A percentile compares a stretch with the other conserved stretches of the same genome.
Conservation (phyloP, 2,113 vertebrate species). For the Anser brachyrhynchus region DNA sequence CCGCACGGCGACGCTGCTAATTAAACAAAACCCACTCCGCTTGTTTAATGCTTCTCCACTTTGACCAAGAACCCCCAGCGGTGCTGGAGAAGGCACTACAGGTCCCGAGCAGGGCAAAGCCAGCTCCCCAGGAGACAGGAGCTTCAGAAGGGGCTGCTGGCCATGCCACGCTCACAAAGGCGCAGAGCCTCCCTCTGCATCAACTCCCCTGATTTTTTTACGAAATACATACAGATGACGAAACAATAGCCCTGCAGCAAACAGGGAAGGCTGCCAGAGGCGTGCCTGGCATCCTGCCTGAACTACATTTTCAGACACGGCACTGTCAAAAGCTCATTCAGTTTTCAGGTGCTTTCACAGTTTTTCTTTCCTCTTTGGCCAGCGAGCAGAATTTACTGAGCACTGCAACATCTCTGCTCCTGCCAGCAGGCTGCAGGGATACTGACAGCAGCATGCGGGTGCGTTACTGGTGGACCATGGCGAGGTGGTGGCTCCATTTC, state of each 20-base stretch:
- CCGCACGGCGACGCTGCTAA: background rate
- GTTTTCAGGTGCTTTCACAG: background rate
- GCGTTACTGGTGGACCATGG: fast-evolving
- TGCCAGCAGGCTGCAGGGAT: fast-evolving
- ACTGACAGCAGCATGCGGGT: background rate
- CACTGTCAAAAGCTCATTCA: background rate
- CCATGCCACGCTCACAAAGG: background rate
- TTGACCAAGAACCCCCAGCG: background rate
- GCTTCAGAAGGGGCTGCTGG: background rate
- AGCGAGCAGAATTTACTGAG: background rate
- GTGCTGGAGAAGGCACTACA: constrained; percentile 9
- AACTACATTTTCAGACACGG: fast-evolving
- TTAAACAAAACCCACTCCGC: background rate
- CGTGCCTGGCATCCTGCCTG: background rate
- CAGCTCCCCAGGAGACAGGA: background rate
- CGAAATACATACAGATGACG: background rate
- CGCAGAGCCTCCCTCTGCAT: background rate
- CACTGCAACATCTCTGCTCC: background rate
- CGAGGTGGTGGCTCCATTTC: background rate
- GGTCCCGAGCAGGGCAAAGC: background rate
- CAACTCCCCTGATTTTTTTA: background rate
- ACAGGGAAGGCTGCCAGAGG: background rate
- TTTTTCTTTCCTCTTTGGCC: background rate
- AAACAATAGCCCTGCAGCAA: background rate
- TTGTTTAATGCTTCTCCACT: fast-evolving